Base-by-base conservation (phyloP, 2,888 invertebrate species). In the Ecliptopera silaceata region DNA sequence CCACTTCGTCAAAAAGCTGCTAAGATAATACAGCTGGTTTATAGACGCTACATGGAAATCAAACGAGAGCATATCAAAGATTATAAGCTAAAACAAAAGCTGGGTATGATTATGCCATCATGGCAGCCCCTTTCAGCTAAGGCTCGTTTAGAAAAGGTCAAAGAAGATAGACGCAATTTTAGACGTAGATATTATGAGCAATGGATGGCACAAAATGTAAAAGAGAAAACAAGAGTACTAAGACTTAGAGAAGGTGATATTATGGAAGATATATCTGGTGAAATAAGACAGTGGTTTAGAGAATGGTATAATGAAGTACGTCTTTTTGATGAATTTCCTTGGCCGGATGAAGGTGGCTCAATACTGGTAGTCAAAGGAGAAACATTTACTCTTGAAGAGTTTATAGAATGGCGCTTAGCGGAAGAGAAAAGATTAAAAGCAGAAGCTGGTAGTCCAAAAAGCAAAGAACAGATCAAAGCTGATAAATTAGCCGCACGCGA, bases 221-320 rank as follows among this genome's bases (percentile, higher is more conserved):
- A 86, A 55, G 93, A 93, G 77, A 91, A 92, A 67, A 71, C 84
- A 18, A 84, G 91, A 13, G 83, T 93, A 15, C 71, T 93, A 15
- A 77, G 80, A 61, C 81, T 93, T 2, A 80, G 92, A 44, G 88
- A 91, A 68, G 93, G 92, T 4, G 88, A 93, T 32, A 88, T 96
- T 62, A 93, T 95, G 83, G 96, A 96, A 73, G 94, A 95, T 67
- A 95, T 96, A 76, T 93, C 94, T 34, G 94, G 93, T 61, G 96
- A 96, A 86, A 93, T 97, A 54, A 90, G 95, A 55, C 93, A 94
- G 71, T 96, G 96, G 96, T 94, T 95, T 72, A 76, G 90, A 43
- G 86, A 93, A 51, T 96, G 95, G 94, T 91, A 95, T 81, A 78
- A 80, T 36, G 76, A 79, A 55, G 77, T 88, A 0, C 88, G 89